Percentiles rank a stretch among this genome's conserved stretches.
Evolutionary conservation across 2,797 vertebrate species (phyloP).

Genomic region (Scomberomorus guttatus): DNA sequence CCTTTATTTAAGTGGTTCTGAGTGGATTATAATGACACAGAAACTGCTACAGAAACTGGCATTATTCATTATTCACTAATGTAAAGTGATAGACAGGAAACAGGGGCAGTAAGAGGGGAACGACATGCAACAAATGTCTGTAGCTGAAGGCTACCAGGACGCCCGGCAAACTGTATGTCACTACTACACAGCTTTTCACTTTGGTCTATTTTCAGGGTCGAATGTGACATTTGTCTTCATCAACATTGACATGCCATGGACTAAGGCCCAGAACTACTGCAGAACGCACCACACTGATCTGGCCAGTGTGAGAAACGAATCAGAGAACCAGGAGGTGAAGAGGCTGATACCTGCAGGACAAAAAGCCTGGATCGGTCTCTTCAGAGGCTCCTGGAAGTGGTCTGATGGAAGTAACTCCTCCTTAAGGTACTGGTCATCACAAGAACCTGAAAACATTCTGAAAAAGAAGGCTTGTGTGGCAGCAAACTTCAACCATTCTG

Average conservation of each 20-base stretch:
- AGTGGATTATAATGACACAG: too few relatives aligned
- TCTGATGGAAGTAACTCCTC: constrained; percentile 17
- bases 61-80: too few relatives aligned
- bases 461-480: not conserved
- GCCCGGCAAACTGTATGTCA: too few relatives aligned
- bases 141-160: too few relatives aligned
- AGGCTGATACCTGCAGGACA: accelerated
- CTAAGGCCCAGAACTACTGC: constrained; percentile 57
- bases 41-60: too few relatives aligned
- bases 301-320: constrained; percentile 45
- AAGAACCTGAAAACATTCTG: accelerated
- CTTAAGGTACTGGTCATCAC: constrained; percentile 8
- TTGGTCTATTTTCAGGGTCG: constrained; percentile 12
- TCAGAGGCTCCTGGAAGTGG: constrained; percentile 59
- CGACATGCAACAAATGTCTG: too few relatives aligned
- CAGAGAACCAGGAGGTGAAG: constrained; percentile 18
- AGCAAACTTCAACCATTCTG: accelerated
- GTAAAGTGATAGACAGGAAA: too few relatives aligned
- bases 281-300: constrained; percentile 58
- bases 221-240: not conserved
- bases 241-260: not conserved
- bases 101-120: too few relatives aligned
- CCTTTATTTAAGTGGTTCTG: too few relatives aligned
- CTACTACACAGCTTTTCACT: not conserved
- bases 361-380: constrained; percentile 55